Evolutionary conservation across 2,113 vertebrate species (phyloP).

Genomic region (Neopipo cinnamomea): DNA sequence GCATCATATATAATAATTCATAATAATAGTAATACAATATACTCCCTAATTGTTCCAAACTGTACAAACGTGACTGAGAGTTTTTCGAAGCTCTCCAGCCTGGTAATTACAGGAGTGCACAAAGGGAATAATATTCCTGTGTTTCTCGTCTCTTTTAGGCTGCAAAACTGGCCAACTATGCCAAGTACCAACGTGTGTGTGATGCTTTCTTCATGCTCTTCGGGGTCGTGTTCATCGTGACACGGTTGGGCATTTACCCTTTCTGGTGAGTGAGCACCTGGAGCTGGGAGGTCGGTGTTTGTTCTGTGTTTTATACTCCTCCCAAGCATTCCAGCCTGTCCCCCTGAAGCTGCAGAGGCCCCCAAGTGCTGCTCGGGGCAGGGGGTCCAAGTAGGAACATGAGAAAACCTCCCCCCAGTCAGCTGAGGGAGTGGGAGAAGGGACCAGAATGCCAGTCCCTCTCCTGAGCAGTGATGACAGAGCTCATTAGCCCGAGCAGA

Average conservation of each 20-base stretch:
- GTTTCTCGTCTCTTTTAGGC: slow-evolving; percentile 73
- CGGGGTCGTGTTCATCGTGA: slow-evolving; percentile 84
- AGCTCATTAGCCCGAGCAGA: neutral
- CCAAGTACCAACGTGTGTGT: slow-evolving; percentile 91
- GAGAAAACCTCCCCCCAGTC: neutral
- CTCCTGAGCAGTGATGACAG: neutral
- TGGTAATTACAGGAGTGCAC: neutral
- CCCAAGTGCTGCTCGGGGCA: neutral
- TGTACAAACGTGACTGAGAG: neutral
- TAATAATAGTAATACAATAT: neutral
- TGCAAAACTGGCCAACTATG: slow-evolving; percentile 95
- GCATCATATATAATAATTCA: neutral
- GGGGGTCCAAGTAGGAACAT: neutral
- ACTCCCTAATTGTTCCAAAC: neutral
- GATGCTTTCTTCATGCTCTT: slow-evolving; percentile 92
- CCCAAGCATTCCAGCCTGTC: neutral
- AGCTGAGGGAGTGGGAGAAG: neutral
- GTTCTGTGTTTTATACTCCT: neutral
- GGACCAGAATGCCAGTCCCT: neutral
- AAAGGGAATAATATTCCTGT: neutral
- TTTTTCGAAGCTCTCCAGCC: neutral
- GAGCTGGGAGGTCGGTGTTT: neutral
- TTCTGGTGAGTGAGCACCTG: slow-evolving; percentile 89
- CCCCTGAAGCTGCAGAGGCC: neutral
- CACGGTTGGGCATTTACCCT: slow-evolving; percentile 89